Conservation (phyloP, 1,140 invertebrate species). For the Chelonus insularis region DNA sequence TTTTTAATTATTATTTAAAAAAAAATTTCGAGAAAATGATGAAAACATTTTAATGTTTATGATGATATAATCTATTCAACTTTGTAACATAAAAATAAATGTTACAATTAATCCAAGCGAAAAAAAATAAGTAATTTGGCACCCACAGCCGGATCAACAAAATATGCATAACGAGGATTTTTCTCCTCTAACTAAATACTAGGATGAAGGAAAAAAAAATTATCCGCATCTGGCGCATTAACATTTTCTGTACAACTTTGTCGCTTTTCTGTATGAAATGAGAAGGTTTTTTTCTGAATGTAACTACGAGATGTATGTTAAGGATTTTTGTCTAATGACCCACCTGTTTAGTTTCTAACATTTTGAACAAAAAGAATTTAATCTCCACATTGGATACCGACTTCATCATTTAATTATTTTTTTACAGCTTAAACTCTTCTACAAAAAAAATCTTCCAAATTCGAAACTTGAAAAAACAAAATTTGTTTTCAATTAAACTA, state of each 20-base stretch:
- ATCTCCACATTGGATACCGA: too few species aligned
- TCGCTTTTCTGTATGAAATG: slow-evolving; percentile 4
- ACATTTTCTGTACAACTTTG: slow-evolving; percentile 6
- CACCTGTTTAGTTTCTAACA: slow-evolving; percentile 39
- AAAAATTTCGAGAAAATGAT: too few species aligned
- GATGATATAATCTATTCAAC: too few species aligned
- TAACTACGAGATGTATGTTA: background rate
- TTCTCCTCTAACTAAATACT: background rate
- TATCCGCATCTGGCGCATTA: slow-evolving; percentile 20
- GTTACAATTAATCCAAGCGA: background rate
- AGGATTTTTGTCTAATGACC: slow-evolving; percentile 40
- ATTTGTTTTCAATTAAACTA: too few species aligned
- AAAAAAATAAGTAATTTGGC: slow-evolving; percentile 9
- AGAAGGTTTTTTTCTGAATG: slow-evolving; percentile 5
- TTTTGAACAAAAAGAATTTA: background rate
- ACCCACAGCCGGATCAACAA: slow-evolving; percentile 5
- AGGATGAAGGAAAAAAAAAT: background rate
- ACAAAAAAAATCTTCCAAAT: too few species aligned
- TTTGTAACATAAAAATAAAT: too few species aligned
- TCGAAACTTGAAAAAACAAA: too few species aligned
- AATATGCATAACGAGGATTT: slow-evolving; percentile 11
- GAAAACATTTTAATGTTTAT: too few species aligned
- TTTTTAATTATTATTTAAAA: too few species aligned
- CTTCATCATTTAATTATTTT: background rate
- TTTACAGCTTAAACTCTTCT: too few species aligned